Conservation (phyloP, 2,888 invertebrate species). For the Chorisops tibialis region DNA sequence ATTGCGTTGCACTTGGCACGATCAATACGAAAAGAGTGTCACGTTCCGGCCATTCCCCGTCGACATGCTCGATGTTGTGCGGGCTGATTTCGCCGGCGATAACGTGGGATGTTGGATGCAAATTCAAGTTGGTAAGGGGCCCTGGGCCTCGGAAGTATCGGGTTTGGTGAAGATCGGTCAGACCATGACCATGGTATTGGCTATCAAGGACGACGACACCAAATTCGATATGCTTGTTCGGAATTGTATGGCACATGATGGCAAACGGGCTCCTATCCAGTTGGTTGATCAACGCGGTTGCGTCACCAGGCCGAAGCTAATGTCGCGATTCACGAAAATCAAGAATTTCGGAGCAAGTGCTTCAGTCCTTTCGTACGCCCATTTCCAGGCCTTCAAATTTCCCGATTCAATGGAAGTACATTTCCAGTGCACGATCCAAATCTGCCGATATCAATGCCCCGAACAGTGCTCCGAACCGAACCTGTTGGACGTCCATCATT, state of each 20-base stretch:
- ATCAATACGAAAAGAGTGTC: conserved; percentile 92
- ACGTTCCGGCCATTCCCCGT: conserved; percentile 93
- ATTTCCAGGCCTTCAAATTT: conserved; percentile 94
- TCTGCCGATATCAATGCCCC: conserved; percentile 88
- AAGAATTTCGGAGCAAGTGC: conserved; percentile 93
- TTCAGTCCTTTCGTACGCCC: conserved; percentile 85
- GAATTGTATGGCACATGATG: conserved; percentile 92
- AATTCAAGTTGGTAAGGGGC: conserved; percentile 91
- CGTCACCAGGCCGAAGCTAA: conserved; percentile 85
- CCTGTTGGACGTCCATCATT: conserved; percentile 59
- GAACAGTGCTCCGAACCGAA: conserved; percentile 79
- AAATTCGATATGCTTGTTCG: conserved; percentile 94
- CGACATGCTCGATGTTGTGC: conserved; percentile 91
- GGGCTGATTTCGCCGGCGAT: conserved; percentile 91
- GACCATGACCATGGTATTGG: conserved; percentile 95
- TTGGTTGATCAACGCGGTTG: conserved; percentile 90
- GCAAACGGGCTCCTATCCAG: conserved; percentile 89
- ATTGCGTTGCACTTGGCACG: conserved; percentile 90
- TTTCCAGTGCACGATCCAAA: conserved; percentile 93
- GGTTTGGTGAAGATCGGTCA: conserved; percentile 93
- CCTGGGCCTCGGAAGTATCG: conserved; percentile 93
- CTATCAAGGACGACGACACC: conserved; percentile 91
- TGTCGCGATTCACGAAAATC: conserved; percentile 91
- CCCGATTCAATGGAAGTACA: conserved; percentile 96
- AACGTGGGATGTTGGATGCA: conserved; percentile 98